Percentiles rank a stretch among this genome's conserved stretches.
Evolutionary conservation across 2,888 invertebrate genomes (phyloP).

Genomic region (Metellina segmentata): DNA sequence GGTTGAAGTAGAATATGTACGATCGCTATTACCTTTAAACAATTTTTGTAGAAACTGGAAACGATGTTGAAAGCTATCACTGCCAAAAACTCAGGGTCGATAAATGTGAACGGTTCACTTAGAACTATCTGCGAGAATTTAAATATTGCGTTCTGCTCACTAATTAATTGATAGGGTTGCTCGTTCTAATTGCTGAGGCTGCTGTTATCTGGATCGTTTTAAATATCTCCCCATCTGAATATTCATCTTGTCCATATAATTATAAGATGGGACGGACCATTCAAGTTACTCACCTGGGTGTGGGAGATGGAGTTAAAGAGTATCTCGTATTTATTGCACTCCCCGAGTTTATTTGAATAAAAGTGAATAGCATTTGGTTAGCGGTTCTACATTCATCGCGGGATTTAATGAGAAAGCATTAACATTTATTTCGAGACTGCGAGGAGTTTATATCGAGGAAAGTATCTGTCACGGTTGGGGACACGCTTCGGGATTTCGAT

Average conservation of each 20-base stretch:
- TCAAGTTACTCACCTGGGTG: neutral
- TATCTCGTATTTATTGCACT: neutral
- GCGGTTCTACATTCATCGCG: neutral
- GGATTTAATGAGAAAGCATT: neutral
- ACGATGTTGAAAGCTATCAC: conserved; percentile 2
- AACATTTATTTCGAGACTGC: neutral
- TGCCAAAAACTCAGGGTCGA: conserved; percentile 4
- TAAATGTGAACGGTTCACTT: neutral
- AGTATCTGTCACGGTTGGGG: neutral
- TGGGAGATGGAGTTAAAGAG: neutral
- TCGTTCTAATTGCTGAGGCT: conserved; percentile 3
- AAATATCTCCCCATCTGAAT: conserved; percentile 14
- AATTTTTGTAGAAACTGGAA: neutral
- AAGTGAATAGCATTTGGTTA: neutral
- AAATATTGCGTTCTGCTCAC: conserved; percentile 33
- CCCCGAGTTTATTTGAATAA: neutral
- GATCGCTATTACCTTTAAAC: too few relatives aligned
- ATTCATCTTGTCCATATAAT: conserved; percentile 27
- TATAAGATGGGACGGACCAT: conserved; percentile 1
- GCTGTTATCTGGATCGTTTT: conserved; percentile 30
- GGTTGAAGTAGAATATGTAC: too few relatives aligned
- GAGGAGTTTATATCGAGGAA: neutral
- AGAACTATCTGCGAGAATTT: conserved; percentile 1
- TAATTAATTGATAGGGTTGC: conserved; percentile 24
- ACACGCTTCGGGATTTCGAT: too few relatives aligned